A percentile compares a stretch with the other conserved stretches of the same genome.
These are phyloP conservation scores for Carassius gibelio DNA, from an alignment of 2,113 vertebrate species.

Conservation along the genomic window DNA sequence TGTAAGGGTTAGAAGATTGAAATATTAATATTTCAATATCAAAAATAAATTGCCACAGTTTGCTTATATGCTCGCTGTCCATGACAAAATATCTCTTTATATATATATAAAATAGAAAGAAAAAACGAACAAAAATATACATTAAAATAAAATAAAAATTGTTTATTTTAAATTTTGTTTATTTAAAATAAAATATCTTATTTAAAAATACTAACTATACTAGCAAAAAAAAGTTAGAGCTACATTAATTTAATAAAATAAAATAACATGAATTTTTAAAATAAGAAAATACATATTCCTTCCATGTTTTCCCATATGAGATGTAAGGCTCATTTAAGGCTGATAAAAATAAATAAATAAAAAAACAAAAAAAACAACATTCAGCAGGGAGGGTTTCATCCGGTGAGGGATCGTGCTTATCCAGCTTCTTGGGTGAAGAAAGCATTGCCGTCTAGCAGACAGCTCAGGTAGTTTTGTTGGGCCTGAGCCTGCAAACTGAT, in stretches of 20 bases:
- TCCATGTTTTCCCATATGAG: constrained; percentile 7
- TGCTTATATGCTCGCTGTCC: too few species aligned
- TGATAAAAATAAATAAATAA: neutral
- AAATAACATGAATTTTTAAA: neutral
- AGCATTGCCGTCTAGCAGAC: constrained; percentile 58
- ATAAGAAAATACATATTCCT: too few species aligned
- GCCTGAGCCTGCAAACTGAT: constrained; percentile 49
- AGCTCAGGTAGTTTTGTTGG: constrained; percentile 66
- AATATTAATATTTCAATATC: too few species aligned
- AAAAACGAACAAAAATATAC: too few species aligned
- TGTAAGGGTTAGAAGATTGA: too few species aligned
- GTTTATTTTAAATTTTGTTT: too few species aligned
- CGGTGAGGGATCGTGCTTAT: neutral
- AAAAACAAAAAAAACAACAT: neutral
- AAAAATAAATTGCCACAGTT: too few species aligned
- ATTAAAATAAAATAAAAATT: too few species aligned
- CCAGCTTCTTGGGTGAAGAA: constrained; percentile 58
- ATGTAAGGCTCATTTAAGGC: constrained; percentile 19
- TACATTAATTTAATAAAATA: neutral
- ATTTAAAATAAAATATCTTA: neutral
- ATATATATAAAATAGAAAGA: too few species aligned
- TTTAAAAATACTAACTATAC: too few species aligned
- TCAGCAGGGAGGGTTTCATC: neutral
- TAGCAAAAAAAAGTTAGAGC: neutral
- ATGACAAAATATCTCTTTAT: too few species aligned